phyloP scores from a whole-genome alignment of 1,140 invertebrate species.

The Aphelenchoides besseyi region DNA sequence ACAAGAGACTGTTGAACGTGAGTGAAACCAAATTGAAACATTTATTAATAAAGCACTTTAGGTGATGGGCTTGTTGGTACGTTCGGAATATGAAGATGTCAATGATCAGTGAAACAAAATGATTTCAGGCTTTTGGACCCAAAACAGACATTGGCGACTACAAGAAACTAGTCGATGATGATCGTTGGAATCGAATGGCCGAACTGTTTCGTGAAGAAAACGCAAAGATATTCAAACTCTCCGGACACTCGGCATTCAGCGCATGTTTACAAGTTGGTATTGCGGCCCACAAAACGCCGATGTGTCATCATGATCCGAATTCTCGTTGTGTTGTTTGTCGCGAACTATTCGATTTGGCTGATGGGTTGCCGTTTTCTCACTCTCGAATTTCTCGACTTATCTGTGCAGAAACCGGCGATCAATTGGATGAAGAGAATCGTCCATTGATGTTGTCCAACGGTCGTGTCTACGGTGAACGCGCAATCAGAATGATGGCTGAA shows the following conservation, averaged over 20 bases:
- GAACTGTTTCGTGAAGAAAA: slow-evolving; percentile 44
- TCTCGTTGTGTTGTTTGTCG: slow-evolving; percentile 84
- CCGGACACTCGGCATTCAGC: slow-evolving; percentile 82
- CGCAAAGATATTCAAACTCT: slow-evolving; percentile 66
- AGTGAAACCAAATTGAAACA: too few relatives aligned
- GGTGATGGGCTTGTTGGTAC: neutral
- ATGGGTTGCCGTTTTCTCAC: slow-evolving; percentile 84
- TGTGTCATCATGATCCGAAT: slow-evolving; percentile 36
- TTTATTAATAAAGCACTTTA: too few relatives aligned
- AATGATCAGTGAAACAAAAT: neutral
- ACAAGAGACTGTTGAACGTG: slow-evolving; percentile 14
- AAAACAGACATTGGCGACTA: slow-evolving; percentile 28
- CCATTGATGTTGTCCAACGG: slow-evolving; percentile 98
- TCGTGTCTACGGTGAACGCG: slow-evolving; percentile 39
- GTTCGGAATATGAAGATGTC: too few relatives aligned
- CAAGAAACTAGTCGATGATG: slow-evolving; percentile 36
- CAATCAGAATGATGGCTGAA: slow-evolving; percentile 17
- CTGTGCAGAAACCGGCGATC: slow-evolving; percentile 81
- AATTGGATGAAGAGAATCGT: slow-evolving; percentile 94
- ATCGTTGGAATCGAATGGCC: slow-evolving; percentile 42
- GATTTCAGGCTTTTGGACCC: slow-evolving; percentile 36
- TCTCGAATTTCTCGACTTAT: slow-evolving; percentile 75
- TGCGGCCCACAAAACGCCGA: slow-evolving; percentile 47
- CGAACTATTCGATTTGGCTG: slow-evolving; percentile 80
- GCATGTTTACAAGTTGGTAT: slow-evolving; percentile 72